These are phyloP conservation scores for Cyaniris semiargus DNA, from an alignment of 2,888 invertebrate species.

Conservation along the genomic window DNA sequence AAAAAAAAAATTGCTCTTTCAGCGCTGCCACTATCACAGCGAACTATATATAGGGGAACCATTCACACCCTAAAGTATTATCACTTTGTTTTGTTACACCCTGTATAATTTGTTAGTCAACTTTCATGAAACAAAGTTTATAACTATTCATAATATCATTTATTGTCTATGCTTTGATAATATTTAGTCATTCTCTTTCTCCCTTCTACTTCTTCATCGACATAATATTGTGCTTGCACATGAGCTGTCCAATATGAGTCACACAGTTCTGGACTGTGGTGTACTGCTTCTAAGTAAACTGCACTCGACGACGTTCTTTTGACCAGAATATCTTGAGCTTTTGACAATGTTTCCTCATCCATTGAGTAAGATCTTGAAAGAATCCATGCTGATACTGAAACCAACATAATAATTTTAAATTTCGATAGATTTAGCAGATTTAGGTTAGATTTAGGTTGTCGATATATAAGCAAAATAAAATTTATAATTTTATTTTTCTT, in stretches of 20 bases:
- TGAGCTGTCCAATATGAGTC: slow-evolving; percentile 63
- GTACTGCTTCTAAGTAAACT: slow-evolving; percentile 56
- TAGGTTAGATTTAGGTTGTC: no score
- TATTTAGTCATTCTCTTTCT: background rate
- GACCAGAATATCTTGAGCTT: slow-evolving; percentile 52
- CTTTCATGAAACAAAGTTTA: no score
- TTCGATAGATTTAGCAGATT: background rate
- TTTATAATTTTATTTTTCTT: no score
- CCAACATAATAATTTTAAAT: slow-evolving; percentile 17
- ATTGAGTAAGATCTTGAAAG: slow-evolving; percentile 55
- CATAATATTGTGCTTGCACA: slow-evolving; percentile 51
- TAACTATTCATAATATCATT: background rate
- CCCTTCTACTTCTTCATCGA: background rate
- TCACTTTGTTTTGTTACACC: no score
- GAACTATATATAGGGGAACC: no score
- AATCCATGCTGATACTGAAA: slow-evolving; percentile 68
- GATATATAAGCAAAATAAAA: no score
- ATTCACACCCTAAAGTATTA: no score
- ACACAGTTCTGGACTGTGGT: slow-evolving; percentile 54
- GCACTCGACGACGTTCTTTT: slow-evolving; percentile 55
- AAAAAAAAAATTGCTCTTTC: no score
- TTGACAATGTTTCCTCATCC: slow-evolving; percentile 46
- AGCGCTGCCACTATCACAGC: no score
- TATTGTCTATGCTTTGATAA: background rate
- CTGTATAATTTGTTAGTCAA: no score